Base-by-base conservation (phyloP, 2,113 vertebrate genomes). In the Nannospalax galili region DNA sequence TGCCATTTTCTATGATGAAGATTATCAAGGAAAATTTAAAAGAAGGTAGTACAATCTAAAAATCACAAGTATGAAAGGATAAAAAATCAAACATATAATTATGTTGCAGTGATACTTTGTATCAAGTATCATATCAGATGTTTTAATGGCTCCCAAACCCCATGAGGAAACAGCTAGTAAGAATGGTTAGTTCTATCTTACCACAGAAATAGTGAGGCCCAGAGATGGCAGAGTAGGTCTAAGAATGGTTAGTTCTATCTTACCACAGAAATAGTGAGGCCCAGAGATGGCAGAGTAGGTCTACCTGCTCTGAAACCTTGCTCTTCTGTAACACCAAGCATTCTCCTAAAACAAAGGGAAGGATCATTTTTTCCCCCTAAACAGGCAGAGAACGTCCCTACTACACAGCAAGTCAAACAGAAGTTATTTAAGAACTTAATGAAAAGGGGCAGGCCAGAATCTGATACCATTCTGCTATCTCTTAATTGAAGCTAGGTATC, bases 381-480 rank as follows among this genome's bases (percentile, higher is more conserved):
- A 65, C 9, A 90, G 67, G 32, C 22, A 90, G 80, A 64, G 24
- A 75, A 86, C 87, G 70, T 88, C 60, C 45, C n/a, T 42, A 24
- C 42, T 67, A 40, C 86, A 65, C 16, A 91, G 60, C 84, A 92
- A 88, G 62, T 6, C n/a, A 91, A 77, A 92, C 45, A 90, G 75
- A 88, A 72, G 60, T 56, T 70, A 37, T 62, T 80, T 82, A 58
- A 79, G n/a, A 56, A 26, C 64, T 90, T 28, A 20, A 58, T 84
- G 79, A 42, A 65, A 91, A 86, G 90, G 85, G 65, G 42, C 60
- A 72, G 37, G 42, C 26, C 84, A 72, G 87, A 90, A 90, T 91
- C 79, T 75, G 86, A 93, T 84, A 81, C 40, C 42, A 17, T 96
- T 93, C 70, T 93, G 90, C 88, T 97, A 93, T 97, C 94, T 97